Conservation (phyloP, 2,888 invertebrate species). For the Metallyticus violacea region DNA sequence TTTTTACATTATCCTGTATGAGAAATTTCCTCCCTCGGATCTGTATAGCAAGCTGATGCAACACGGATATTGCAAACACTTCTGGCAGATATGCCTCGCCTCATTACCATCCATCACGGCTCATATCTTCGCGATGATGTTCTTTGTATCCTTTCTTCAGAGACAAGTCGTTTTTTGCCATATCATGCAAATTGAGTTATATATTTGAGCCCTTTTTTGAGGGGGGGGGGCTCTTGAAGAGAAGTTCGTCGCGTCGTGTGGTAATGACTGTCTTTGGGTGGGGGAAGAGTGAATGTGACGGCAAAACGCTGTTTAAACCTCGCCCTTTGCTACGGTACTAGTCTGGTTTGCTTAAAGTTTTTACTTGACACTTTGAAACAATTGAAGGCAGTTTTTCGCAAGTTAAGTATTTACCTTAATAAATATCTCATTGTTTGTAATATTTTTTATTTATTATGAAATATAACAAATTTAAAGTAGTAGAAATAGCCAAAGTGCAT, state of each 20-base stretch:
- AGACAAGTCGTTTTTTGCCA: neutral
- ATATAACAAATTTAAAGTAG: too few relatives aligned
- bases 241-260: neutral
- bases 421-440: too few relatives aligned
- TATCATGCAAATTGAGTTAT: neutral
- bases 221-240: neutral
- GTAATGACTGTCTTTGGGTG: neutral
- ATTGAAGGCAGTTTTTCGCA: too few relatives aligned
- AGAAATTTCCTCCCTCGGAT: neutral
- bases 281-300: neutral
- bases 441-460: too few relatives aligned
- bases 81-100: neutral
- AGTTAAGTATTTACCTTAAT: too few relatives aligned
- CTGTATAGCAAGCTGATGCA: neutral
- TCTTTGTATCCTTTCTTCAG: neutral
- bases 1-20: neutral
- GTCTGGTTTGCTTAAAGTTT: neutral
- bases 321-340: neutral
- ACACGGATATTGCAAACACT: neutral
- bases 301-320: neutral
- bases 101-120: neutral
- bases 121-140: neutral
- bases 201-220: neutral
- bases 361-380: too few relatives aligned
- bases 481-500: too few relatives aligned